These are phyloP conservation scores for Emberiza fucata DNA, from an alignment of 2,113 vertebrate species.

Conservation along the genomic window DNA sequence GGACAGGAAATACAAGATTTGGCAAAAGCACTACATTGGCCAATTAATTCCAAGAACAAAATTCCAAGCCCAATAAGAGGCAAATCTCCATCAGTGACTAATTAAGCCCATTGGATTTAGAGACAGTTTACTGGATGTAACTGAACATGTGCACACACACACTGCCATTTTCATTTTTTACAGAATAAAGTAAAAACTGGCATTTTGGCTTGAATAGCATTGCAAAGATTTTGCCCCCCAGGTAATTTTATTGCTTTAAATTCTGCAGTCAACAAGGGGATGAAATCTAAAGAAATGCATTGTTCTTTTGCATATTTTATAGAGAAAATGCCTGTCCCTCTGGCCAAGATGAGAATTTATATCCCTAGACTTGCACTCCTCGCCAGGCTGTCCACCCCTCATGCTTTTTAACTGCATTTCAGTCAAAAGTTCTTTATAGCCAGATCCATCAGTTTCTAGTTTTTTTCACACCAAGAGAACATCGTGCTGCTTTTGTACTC, in stretches of 20 bases:
- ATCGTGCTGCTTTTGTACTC: background rate
- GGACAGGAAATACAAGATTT: background rate
- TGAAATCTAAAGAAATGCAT: background rate
- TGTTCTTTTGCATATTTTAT: background rate
- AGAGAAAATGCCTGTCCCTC: background rate
- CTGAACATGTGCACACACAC: background rate
- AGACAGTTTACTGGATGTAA: background rate
- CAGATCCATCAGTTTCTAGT: background rate
- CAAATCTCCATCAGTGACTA: background rate
- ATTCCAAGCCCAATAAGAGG: background rate
- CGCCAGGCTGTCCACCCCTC: background rate
- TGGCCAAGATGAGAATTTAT: background rate
- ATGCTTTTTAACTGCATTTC: background rate
- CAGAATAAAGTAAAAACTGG: background rate
- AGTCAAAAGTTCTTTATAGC: background rate
- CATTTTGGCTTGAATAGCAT: background rate
- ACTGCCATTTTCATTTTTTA: background rate
- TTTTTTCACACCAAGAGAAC: background rate
- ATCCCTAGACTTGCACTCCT: background rate
- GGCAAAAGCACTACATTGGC: background rate
- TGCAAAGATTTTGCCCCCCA: background rate
- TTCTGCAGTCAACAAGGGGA: background rate
- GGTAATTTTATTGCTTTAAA: background rate
- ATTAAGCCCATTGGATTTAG: background rate
- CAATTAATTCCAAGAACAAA: background rate